Base-by-base conservation (phyloP, 1,140 invertebrate species). In the Magallana angulata region DNA sequence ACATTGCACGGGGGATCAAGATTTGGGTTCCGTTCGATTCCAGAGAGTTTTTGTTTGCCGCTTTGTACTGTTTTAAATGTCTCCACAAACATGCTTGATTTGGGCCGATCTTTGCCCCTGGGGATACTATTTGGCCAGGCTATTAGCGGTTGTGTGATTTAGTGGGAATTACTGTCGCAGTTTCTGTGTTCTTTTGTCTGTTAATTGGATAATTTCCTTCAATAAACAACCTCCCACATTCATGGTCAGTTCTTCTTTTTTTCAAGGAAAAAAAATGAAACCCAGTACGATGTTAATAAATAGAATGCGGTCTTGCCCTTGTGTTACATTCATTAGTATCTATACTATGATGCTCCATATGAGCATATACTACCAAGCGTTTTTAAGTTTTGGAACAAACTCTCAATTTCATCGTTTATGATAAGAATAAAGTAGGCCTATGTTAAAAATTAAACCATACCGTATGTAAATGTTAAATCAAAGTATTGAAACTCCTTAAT, bases 11-110 rank as follows among this genome's bases (percentile, higher is more conserved):
- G 24, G 7, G 24, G 24, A 76, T 76, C 24, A 76, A 76, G 68
- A 9, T 24, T 76, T 36, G 9, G 12, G 68, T 76, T 76, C 68
- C 68, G 68, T 76, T 76, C 12, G 36, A 76, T 30, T 18, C 18
- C 8, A 64, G 60, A 64, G 18, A 16, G 11, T 64, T 64, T 64
- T 64, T 64, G 24, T 76, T 76, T 30, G 24, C 24, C 36, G 18
- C 68, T 76, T 76, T 76, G 68, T 76, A 76, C 24, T 76, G 24
- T 8, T 76, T 76, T 76, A 76, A 76, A 76, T 76, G 68, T 76
- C 36, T 76, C 24, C 68, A 76, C 68, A 76, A 76, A 76, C 68
- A 76, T 76, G 68, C 24, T 30, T 30, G 36, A 30, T 76, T 76
- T 76, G 8, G 18, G 68, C 9, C 24, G 24, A 76, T 76, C 24